Conservation (phyloP, 2,113 vertebrate species). For the Stomatorhinus ivindoensis region DNA sequence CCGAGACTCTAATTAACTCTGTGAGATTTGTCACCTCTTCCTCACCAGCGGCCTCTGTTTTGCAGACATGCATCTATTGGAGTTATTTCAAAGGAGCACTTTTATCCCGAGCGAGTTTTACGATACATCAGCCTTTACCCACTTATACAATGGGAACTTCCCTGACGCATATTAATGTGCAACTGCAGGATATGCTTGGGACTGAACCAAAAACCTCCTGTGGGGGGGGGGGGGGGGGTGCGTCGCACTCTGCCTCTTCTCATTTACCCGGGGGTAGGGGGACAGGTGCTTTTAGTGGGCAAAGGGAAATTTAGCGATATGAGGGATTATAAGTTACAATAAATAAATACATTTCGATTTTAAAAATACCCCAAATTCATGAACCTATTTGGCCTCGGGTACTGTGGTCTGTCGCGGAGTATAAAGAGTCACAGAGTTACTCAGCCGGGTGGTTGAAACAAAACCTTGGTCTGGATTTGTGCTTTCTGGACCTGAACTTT, state of each 20-base stretch:
- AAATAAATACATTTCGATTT: neutral
- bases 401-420: neutral
- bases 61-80: neutral
- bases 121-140: neutral
- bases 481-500: neutral
- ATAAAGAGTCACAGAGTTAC: neutral
- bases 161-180: neutral
- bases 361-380: neutral
- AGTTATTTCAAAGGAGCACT: neutral
- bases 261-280: neutral
- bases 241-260: neutral
- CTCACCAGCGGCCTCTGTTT: neutral
- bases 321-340: neutral
- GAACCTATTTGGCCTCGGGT: neutral
- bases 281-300: neutral
- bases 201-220: neutral
- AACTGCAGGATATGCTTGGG: neutral
- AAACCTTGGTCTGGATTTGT: neutral
- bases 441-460: neutral
- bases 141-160: neutral
- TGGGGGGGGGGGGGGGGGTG: neutral
- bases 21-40: neutral
- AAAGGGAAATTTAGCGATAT: neutral
- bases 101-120: neutral
- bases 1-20: neutral